Base-by-base conservation (phyloP, 2,113 vertebrate genomes). In the Trichechus manatus region DNA sequence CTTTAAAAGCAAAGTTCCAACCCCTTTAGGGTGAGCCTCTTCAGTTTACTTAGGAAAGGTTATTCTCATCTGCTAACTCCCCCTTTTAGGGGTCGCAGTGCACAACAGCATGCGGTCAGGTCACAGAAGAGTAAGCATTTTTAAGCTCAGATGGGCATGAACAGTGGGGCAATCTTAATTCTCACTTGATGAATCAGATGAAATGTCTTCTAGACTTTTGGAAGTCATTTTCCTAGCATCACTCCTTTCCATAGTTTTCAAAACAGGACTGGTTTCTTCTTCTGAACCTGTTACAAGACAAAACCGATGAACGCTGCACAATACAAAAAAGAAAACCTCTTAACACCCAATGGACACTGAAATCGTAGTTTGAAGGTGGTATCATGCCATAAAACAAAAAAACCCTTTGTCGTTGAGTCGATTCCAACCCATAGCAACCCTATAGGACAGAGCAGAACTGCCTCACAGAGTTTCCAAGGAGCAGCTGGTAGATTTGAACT, bases 191-290 rank as follows among this genome's bases (percentile, higher is more conserved):
- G 98, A 97, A 88, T 98, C 97, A 98, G 99, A 99, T 87, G 98
- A 97, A 98, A 99, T 98, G 96, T 99, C 99, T 97, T 99, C 99
- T 98, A 99, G 98, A 98, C 99, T 99, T 99, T 99, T 99, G 97
- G 99, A 99, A 97, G 99, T 98, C 96, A 98, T 98, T 97, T 98
- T 98, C 98, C 98, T 98, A 98, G 98, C 97, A 97, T 98, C 97
- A 93, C 94, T 98, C 97, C 97, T 98, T 98, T 98, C 99, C 98
- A 99, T 98, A 98, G 98, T 96, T 92, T 98, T 98, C 98, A 98
- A 98, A 98, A 99, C 87, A 85, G 98, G 98, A 95, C 97, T 98
- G 93, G 98, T 98, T 56, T 98, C 98, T 95, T 99, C 98, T 97
- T 98, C 98, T 97, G 98, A 98, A 99, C 99, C 99, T 99, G 99